Percentiles rank a stretch among this genome's conserved stretches.
Conservation (phyloP, 2,797 vertebrate species). For the Microtus obscurus region DNA sequence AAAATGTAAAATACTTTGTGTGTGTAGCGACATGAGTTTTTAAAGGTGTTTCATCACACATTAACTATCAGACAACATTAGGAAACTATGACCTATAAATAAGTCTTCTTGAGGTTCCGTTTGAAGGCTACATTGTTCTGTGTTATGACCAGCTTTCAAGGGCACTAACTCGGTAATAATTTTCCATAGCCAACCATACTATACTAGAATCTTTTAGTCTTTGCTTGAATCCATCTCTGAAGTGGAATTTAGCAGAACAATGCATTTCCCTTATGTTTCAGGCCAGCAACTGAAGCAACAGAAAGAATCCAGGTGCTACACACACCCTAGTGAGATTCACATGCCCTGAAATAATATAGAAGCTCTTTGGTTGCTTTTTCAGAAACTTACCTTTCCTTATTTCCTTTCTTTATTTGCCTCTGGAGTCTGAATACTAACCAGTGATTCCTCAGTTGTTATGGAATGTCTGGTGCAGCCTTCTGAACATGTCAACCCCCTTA, state of each 20-base stretch:
- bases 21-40: not conserved
- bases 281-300: not conserved
- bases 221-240: not conserved
- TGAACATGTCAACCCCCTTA: conserved; percentile 73
- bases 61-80: conserved; percentile 4
- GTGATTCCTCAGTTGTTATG: conserved; percentile 78
- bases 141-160: not conserved
- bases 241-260: not conserved
- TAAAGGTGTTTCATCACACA: not conserved
- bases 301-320: not conserved
- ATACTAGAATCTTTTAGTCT: not conserved
- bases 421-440: conserved; percentile 76
- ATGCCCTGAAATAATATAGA: not conserved
- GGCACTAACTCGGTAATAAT: not conserved
- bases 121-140: not conserved
- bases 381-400: conserved; percentile 74
- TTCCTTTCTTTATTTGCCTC: conserved; percentile 57
- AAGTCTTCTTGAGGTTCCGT: not conserved
- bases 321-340: not conserved
- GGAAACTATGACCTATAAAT: not conserved
- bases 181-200: not conserved
- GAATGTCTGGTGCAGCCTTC: conserved; percentile 74
- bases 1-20: not conserved
- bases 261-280: not conserved
- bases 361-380: conserved; percentile 37